Base-by-base conservation (phyloP, 2,797 vertebrate genomes). In the Xiphophorus birchmanni region DNA sequence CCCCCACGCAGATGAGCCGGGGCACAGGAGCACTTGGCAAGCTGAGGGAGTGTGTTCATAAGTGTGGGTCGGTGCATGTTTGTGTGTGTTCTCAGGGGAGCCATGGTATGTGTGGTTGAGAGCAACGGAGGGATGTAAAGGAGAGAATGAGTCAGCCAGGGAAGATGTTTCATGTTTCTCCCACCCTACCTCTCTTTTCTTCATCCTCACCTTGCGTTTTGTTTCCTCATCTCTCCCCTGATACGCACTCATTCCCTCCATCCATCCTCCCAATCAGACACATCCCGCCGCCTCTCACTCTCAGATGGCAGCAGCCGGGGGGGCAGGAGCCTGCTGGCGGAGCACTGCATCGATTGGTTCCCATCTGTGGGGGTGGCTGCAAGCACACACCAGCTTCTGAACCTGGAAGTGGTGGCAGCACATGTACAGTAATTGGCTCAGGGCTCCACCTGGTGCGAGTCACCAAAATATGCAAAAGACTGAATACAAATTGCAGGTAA, bases 1-100 rank as follows among this genome's bases (percentile, higher is more conserved):
- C 90, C 93, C 93, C 94, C 89, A 94, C 93, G 84, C 94, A 95
- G 92, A 95, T 93, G 91, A 93, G 93, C 91, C 91, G 87, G 92
- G 91, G 94, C 93, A 94, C 83, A 91, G 89, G 87, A 93, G 89
- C 65, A 79, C 90, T 91, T 93, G 88, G 93, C 90, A 91, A 72
- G 88, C 80, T 84, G 89, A 86, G 83, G 56, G 78, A 90, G 87
- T 90, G 88, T 89, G 89, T 89, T 88, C 72, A 79, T 87, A 80
- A 80, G 74, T 86, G 86, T 89, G 87, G 84, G 84, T 87, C 54
- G 84, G 81, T 80, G 54, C 81, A 78, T 87, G 84, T 72, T 81
- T 84, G 83, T 86, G 85, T 80, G 75, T 80, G 74, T 18, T 83
- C 89, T 89, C 86, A 50, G 52, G 89, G 86, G 88, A 88, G 75